A percentile compares a stretch with the other conserved stretches of the same genome.
Conservation (phyloP, 2,797 vertebrate genomes). For the Brachyalestes nurse region DNA sequence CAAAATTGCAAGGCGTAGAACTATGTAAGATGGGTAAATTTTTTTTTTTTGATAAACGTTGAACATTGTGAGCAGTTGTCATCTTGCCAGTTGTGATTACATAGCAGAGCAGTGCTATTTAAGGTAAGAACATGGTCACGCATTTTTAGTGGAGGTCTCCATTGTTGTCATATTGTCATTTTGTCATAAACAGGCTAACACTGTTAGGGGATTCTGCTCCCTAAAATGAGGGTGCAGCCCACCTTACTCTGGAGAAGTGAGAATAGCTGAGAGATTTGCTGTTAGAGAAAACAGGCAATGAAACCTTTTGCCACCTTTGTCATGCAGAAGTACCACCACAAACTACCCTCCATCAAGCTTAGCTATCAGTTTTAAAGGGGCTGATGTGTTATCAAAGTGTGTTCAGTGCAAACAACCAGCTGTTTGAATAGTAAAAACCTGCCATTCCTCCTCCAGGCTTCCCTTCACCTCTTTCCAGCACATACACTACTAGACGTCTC, state of each 20-base stretch:
- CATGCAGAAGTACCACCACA: background rate
- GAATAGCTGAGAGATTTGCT: background rate
- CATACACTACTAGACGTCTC: background rate
- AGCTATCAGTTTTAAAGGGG: background rate
- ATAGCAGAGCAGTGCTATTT: background rate
- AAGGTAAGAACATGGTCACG: background rate
- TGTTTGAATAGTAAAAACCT: background rate
- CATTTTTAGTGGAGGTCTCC: background rate
- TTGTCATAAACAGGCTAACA: background rate
- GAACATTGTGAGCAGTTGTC: background rate
- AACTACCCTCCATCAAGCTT: background rate
- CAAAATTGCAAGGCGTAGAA: background rate
- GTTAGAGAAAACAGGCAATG: background rate
- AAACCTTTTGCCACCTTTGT: background rate
- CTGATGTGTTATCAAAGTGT: background rate
- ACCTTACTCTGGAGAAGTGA: background rate
- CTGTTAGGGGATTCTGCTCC: background rate
- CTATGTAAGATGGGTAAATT: background rate
- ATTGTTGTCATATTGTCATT: background rate
- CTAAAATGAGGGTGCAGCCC: background rate
- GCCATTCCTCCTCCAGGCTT: background rate
- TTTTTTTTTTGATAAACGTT: background rate
- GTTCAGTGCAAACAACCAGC: conserved; percentile 8
- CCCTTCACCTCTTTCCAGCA: background rate
- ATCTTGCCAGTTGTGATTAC: background rate